A percentile compares a stretch with the other conserved stretches of the same genome.
phyloP scores from a whole-genome alignment of 2,888 invertebrate species.

The Junonia oenone region DNA sequence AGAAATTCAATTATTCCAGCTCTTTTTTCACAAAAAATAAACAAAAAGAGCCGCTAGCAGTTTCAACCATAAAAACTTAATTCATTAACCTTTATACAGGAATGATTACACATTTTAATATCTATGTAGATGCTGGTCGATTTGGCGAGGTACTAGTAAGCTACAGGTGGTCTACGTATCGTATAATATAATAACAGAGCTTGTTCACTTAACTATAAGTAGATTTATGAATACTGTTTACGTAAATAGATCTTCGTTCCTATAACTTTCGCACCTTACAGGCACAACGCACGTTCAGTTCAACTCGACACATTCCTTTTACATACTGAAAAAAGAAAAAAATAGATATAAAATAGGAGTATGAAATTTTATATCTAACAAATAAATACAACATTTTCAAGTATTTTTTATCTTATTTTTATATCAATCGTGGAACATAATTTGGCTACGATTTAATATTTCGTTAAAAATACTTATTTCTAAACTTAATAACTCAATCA shows the following conservation, averaged over 20 bases:
- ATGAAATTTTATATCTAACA: too few species aligned
- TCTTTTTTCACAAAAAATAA: not conserved
- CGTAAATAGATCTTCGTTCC: constrained; percentile 74
- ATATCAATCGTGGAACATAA: too few species aligned
- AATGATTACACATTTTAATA: constrained; percentile 21
- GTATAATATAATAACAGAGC: constrained; percentile 23
- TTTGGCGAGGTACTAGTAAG: constrained; percentile 22
- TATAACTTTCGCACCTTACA: constrained; percentile 53
- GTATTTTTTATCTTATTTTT: too few species aligned
- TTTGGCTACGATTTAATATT: too few species aligned
- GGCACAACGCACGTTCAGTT: constrained; percentile 48
- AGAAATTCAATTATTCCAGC: not conserved
- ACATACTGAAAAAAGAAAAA: constrained; percentile 51
- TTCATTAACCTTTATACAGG: constrained; percentile 11
- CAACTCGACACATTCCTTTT: constrained; percentile 52
- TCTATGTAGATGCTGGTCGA: constrained; percentile 19
- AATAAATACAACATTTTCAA: too few species aligned
- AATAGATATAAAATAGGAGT: too few species aligned
- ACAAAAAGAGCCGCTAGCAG: not conserved
- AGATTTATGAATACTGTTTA: constrained; percentile 74
- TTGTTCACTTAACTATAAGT: constrained; percentile 43
- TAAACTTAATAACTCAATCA: too few species aligned
- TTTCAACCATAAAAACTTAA: constrained; percentile 2
- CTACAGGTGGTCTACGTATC: constrained; percentile 22
- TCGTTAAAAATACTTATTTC: too few species aligned